These are phyloP conservation scores for Corythaixoides concolor DNA, from an alignment of 2,113 vertebrate genomes.

Conservation along the genomic window DNA sequence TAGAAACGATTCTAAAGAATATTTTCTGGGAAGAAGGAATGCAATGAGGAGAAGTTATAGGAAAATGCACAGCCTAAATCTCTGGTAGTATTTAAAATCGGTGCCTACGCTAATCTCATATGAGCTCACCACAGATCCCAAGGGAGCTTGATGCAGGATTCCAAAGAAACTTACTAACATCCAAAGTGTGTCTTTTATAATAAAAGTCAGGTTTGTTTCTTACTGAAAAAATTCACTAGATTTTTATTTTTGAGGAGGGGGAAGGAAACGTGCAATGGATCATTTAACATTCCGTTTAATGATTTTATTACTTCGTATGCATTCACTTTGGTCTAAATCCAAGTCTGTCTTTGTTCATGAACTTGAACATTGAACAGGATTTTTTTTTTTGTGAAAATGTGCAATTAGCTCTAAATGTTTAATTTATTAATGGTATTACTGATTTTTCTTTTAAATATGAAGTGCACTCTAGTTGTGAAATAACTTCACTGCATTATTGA, in stretches of 20 bases:
- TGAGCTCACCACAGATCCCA: slow-evolving; percentile 54
- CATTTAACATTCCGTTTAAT: background rate
- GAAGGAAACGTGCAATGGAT: background rate
- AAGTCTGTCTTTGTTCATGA: background rate
- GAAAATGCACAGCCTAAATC: slow-evolving; percentile 10
- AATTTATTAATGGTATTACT: background rate
- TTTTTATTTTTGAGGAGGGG: slow-evolving; percentile 1
- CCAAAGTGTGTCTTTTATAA: background rate
- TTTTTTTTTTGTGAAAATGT: background rate
- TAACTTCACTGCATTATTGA: background rate
- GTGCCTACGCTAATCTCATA: slow-evolving; percentile 59
- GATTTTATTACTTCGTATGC: background rate
- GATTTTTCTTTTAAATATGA: background rate
- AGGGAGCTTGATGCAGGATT: slow-evolving; percentile 26
- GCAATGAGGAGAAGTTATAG: background rate
- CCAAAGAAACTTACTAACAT: slow-evolving; percentile 49
- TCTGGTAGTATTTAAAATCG: slow-evolving; percentile 62
- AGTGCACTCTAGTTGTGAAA: background rate
- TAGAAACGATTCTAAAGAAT: slow-evolving; percentile 26
- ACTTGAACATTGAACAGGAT: background rate
- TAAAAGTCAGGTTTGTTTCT: slow-evolving; percentile 24
- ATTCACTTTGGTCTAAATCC: background rate
- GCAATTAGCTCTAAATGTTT: background rate
- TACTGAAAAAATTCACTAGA: background rate
- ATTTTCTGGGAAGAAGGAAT: slow-evolving; percentile 38